Base-by-base conservation (phyloP, 2,888 invertebrate genomes). In the Operophtera brumata region DNA sequence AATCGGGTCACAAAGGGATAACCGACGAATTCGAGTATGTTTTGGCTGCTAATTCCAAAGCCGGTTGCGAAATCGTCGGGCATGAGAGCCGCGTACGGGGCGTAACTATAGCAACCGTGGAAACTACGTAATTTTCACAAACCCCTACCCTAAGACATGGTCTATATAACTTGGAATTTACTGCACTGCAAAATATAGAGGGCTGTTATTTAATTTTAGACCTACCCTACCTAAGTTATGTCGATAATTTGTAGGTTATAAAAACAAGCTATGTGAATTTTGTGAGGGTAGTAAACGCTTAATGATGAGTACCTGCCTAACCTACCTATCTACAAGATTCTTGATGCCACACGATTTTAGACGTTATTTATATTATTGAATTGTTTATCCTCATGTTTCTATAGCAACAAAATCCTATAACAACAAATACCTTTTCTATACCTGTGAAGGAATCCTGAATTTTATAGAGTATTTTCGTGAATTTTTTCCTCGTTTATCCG, bases 71-170 rank as follows among this genome's bases (percentile, higher is more conserved):
- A 78, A 77, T 71, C 69, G 36, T 41, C 52, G 45, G 26, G 40
- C 47, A 44, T 65, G 54, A 59, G 70, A 66, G 67, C 76, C 82
- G 82, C 78, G 80, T 83, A 84, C 84, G 76, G 85, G 86, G 86
- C 75, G 88, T 90, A 78, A 76, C 77, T 78, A 88, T 87, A 77
- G 78, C 75, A 84, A 90, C 88, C 52, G 71, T 75, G 82, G 82
- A 86, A 86, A 86, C 82, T 86, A 81, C 87, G 83, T 78, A 81
- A 76, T 86, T 84, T 71, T 76, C 71, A 71, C 75, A 75, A 71
- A 76, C 78, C 72, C 73, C 73, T 61, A 70, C 69, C 68, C 57
- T 52, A 47, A 54, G 54, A 47, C 44, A 53, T 55, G 45, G 46
- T 53, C 56, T 58, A 59, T 61, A 61, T 56, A 62, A 51, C 52